Conservation (phyloP, 2,888 invertebrate genomes). For the Mantis religiosa region DNA sequence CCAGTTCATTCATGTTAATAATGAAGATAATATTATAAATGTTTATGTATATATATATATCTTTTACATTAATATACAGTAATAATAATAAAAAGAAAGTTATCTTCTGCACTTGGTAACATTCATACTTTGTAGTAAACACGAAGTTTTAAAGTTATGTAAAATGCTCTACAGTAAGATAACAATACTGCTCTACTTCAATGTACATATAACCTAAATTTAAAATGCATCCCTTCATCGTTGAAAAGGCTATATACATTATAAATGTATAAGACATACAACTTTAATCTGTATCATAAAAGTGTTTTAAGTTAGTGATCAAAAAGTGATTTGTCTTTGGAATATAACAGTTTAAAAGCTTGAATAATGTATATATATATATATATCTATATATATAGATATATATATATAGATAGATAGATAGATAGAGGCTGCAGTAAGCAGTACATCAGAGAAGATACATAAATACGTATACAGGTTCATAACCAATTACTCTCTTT, state of each 20-base stretch:
- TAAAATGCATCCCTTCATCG: not conserved
- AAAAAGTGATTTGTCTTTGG: conserved; percentile 2
- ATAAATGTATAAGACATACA: not conserved
- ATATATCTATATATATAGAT: too few relatives aligned
- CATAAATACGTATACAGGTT: not conserved
- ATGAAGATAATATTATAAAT: not conserved
- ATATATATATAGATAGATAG: too few relatives aligned
- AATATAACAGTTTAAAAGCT: not conserved
- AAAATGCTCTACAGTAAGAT: conserved; percentile 2
- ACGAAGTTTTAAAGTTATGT: conserved; percentile 1
- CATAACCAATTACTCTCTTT: not conserved
- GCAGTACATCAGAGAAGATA: not conserved
- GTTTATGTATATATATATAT: not conserved
- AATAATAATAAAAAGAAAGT: not conserved
- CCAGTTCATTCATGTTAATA: not conserved
- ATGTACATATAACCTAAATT: not conserved
- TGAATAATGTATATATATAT: not conserved
- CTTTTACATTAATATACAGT: not conserved
- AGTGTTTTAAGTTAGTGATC: not conserved
- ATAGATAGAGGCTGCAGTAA: not conserved
- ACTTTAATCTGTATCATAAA: not conserved
- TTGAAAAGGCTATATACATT: not conserved
- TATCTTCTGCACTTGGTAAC: conserved; percentile 3
- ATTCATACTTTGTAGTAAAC: not conserved
- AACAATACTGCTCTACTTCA: not conserved